These are phyloP conservation scores for Esox niger DNA, from an alignment of 2,113 vertebrate genomes.

Conservation along the genomic window DNA sequence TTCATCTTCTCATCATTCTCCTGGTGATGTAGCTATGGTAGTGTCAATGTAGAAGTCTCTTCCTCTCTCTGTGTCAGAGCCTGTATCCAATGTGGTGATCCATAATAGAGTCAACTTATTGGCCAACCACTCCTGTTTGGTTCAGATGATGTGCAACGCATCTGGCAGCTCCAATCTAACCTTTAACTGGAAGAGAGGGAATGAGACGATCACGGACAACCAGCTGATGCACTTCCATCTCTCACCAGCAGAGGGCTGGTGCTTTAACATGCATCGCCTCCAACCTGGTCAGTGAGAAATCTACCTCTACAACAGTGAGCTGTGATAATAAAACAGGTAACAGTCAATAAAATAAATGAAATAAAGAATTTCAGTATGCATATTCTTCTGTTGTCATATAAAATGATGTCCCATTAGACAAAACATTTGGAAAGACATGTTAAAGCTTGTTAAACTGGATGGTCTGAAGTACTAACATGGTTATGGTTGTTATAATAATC, in stretches of 20 bases:
- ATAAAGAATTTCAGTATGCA: too few species aligned
- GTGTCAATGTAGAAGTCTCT: too few species aligned
- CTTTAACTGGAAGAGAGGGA: constrained; percentile 42
- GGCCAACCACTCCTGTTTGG: constrained; percentile 7
- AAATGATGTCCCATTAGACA: too few species aligned
- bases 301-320: accelerated
- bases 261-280: constrained; percentile 37
- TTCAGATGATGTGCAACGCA: constrained; percentile 32
- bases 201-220: not conserved
- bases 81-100: not conserved
- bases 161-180: accelerated
- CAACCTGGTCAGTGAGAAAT: not conserved
- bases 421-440: too few species aligned
- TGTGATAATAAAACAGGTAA: constrained; percentile 30
- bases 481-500: too few species aligned
- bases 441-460: too few species aligned
- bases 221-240: constrained; percentile 1
- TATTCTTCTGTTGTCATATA: too few species aligned
- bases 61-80: constrained; percentile 24
- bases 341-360: too few species aligned
- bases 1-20: accelerated
- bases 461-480: too few species aligned
- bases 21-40: too few species aligned
- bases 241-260: not conserved
- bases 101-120: accelerated